A percentile compares a stretch with the other conserved stretches of the same genome.
Conservation (phyloP, 2,113 vertebrate species). For the Poeciliopsis retropinna region DNA sequence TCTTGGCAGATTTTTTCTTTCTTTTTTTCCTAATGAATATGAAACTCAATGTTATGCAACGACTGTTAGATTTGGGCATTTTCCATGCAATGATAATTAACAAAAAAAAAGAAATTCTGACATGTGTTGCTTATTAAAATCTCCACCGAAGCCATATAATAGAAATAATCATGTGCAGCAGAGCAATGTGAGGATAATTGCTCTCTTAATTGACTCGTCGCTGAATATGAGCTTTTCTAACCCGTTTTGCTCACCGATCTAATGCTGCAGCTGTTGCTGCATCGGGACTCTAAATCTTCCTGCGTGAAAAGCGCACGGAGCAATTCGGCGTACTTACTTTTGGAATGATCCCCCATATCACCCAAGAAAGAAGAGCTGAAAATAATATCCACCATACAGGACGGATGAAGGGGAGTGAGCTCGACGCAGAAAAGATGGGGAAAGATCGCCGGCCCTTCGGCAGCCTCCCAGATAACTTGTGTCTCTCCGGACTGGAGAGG, state of each 20-base stretch:
- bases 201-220: constrained; percentile 7
- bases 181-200: background rate
- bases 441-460: constrained; percentile 76
- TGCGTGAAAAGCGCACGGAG: background rate
- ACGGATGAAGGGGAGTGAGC: constrained; percentile 74
- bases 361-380: constrained; percentile 91
- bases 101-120: too few relatives aligned
- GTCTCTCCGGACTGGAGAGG: constrained; percentile 73
- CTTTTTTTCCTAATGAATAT: constrained; percentile 30
- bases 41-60: background rate
- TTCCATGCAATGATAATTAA: background rate
- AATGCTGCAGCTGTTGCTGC: constrained; percentile 3
- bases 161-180: too few relatives aligned
- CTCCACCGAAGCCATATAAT: background rate
- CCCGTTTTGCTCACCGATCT: background rate
- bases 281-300: constrained; percentile 41
- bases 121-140: too few relatives aligned
- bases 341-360: constrained; percentile 97
- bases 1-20: background rate
- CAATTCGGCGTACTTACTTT: constrained; percentile 88
- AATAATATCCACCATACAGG: constrained; percentile 97
- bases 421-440: constrained; percentile 78
- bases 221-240: background rate
- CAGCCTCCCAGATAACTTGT: constrained; percentile 84
- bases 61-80: background rate